Evolutionary conservation across 2,797 vertebrate species (phyloP), one percentile per base, ranked within the genome.

Genomic region (Xyrichtys novacula): DNA sequence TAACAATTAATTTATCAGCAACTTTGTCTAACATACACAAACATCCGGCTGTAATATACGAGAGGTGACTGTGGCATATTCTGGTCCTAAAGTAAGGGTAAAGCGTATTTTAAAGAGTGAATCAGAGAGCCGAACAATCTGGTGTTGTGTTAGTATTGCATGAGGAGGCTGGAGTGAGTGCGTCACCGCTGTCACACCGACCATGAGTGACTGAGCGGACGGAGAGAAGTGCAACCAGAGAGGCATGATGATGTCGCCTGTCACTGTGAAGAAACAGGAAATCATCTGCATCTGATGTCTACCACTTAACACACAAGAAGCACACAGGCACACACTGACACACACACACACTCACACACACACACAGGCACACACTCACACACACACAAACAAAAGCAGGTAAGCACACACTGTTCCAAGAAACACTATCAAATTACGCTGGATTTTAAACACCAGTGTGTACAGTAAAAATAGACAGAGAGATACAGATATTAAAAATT

Each of bases 191-290:
- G 65, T 88, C 85, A 82, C 69, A 76, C 48, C 55, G 23, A 71
- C 80, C 66, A 47, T 26, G 56, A 81, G 74, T 77, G 81, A 81
- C 77, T 84, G 80, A 69, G 71, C 25, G 3, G 65, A 57, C 66
- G 83, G 78, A 84, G 90, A 93, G 92, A 94, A 94, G 94, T 93
- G 93, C 92, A 95, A 93, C 89, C 82, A 85, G 74, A 74, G 85
- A 65, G 87, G 84, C 88, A 91, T 80, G 79, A 85, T 77, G 80
- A 88, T 68, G 84, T 75, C 55, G 84, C 75, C 81, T 83, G 84
- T 76, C 61, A 88, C 69, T 72, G 74, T 91, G 88, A 93, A 91
- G 86, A 85, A 93, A 93, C 89, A 93, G 92, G 88, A 95, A 94
- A 76, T 95, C 87, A 84, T 88, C 90, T 91, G 91, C 89, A 85